phyloP scores from a whole-genome alignment of 1,140 invertebrate genomes.

The Drepana arcuata region DNA sequence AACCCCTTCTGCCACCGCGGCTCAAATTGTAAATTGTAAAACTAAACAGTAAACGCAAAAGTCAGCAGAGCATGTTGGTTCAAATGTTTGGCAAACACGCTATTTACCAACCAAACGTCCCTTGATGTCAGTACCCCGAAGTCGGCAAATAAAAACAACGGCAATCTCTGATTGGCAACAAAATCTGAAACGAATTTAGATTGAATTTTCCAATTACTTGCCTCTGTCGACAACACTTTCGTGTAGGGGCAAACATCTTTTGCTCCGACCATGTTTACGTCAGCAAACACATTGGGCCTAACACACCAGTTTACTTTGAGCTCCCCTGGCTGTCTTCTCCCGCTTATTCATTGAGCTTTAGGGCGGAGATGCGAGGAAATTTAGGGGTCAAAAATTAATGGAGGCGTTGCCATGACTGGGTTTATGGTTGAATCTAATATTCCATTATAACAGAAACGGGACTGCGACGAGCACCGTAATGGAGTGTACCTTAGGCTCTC shows the following conservation, averaged over 20 bases:
- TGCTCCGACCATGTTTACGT: conserved; percentile 20
- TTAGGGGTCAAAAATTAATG: conserved; percentile 33
- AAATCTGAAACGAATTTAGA: conserved; percentile 20
- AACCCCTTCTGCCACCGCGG: too few relatives aligned
- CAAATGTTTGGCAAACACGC: too few relatives aligned
- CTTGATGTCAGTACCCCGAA: too few relatives aligned
- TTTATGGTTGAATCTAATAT: conserved; percentile 52
- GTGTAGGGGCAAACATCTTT: conserved; percentile 31
- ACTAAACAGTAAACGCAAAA: too few relatives aligned
- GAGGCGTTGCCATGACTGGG: conserved; percentile 23
- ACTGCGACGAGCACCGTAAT: conserved; percentile 36
- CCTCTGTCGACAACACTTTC: conserved; percentile 26
- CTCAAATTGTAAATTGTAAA: too few relatives aligned
- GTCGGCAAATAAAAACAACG: too few relatives aligned
- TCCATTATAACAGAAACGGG: conserved; percentile 44
- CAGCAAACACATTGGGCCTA: conserved; percentile 19
- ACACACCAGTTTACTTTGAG: conserved; percentile 11
- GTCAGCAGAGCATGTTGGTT: too few relatives aligned
- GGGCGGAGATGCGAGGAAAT: conserved; percentile 7
- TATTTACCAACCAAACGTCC: too few relatives aligned
- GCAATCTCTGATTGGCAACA: conserved; percentile 5
- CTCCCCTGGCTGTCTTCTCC: conserved; percentile 2
- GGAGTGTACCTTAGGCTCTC: conserved; percentile 25
- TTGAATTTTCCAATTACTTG: conserved; percentile 37
- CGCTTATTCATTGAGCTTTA: neutral